Base-by-base conservation (phyloP, 2,888 invertebrate genomes). In the Limnephilus lunatus region DNA sequence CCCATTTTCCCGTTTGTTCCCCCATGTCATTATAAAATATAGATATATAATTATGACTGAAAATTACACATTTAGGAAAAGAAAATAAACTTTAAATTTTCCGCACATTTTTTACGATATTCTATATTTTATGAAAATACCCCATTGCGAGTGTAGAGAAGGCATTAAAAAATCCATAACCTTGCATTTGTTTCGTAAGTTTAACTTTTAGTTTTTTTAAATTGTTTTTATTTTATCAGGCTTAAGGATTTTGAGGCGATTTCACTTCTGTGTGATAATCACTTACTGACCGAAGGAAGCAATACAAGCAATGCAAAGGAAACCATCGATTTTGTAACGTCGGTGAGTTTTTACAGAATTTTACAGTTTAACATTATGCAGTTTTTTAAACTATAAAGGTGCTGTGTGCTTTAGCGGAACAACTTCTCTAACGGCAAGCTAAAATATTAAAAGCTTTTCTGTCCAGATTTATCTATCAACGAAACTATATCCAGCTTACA, bases 201-300 rank as follows among this genome's bases (percentile, higher is more conserved):
- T 68, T 68, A 68, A 68, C 25, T 68, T 68, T 68, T 25, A 15
- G n/a, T n/a, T n/a, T n/a, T n/a, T n/a, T n/a, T n/a, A n/a, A n/a
- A n/a, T n/a, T n/a, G n/a, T 32, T 81, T 15, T 25, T 81, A 89
- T 93, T 93, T 91, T 94, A 95, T 91, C 94, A 97, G 97, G 90
- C 95, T 95, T 82, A 94, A 95, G 93, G 94, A 95, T 91, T 96
- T 96, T 93, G 95, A 96, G 94, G 96, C 97, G 90, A 94, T 96
- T n/a, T 95, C 96, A 2, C 95, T 97, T 94, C 95, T 97, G 1
- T 97, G 97, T 94, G 97, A 97, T 94, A 96, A 96, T 92, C 97
- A 97, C 94, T 95, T 97, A 5, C 95, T 96, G 81, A 95, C 95
- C 11, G 94, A 94, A 12, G 97, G 97, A 0, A 95, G 96, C 83